Percentiles rank a stretch among this genome's conserved stretches.
Conservation (phyloP, 2,113 vertebrate genomes). For the Butorides virescens region DNA sequence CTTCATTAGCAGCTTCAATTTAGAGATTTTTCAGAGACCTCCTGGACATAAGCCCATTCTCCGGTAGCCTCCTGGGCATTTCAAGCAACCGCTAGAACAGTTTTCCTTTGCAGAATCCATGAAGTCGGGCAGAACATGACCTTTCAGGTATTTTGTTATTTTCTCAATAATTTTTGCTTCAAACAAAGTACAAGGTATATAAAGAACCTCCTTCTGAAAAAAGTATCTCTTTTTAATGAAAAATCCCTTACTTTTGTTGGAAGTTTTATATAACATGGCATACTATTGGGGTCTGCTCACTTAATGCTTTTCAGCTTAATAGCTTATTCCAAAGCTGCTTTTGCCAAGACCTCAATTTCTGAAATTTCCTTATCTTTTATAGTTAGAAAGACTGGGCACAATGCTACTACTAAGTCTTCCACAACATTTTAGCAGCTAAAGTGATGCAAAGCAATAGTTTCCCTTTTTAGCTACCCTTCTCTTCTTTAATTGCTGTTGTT, state of each 20-base stretch:
- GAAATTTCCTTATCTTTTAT: constrained; percentile 33
- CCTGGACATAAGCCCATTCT: background rate
- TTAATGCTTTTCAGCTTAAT: constrained; percentile 24
- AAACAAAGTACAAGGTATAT: background rate
- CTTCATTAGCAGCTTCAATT: accelerated
- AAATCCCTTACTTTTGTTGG: background rate
- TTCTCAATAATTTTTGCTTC: background rate
- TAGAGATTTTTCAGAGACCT: background rate
- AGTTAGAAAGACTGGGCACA: background rate
- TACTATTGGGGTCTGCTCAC: background rate
- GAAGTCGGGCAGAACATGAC: background rate
- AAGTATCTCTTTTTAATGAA: background rate
- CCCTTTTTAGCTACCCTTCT: background rate
- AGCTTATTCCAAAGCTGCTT: constrained; percentile 37
- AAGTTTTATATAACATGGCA: background rate
- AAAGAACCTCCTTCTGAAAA: background rate
- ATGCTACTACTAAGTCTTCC: background rate
- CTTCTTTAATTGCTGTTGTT: background rate
- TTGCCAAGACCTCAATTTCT: constrained; percentile 44
- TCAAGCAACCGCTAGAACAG: background rate
- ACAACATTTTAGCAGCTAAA: background rate
- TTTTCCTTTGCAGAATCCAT: background rate
- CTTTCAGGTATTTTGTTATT: background rate
- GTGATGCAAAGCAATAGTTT: background rate
- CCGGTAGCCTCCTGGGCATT: background rate